phyloP scores from a whole-genome alignment of 1,140 invertebrate species.

The Drosophila hydei region DNA sequence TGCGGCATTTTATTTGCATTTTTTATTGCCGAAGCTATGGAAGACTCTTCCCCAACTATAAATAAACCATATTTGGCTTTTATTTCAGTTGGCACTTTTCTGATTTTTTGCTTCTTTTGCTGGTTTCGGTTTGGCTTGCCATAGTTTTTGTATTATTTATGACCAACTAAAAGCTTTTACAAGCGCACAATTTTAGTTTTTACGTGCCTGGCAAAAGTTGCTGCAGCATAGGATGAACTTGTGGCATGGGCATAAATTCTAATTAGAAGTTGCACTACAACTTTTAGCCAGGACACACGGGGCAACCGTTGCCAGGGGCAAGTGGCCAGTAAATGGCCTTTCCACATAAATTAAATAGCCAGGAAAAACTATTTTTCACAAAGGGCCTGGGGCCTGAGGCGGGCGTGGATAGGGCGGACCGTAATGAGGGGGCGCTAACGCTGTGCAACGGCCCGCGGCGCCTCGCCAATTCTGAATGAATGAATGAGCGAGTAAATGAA shows the following conservation, averaged over 20 bases:
- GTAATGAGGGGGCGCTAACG: constrained; percentile 30
- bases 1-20: constrained; percentile 76
- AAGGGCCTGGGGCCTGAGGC: background rate
- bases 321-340: constrained; percentile 48
- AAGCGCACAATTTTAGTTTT: constrained; percentile 72
- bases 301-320: constrained; percentile 15
- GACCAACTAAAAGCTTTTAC: constrained; percentile 77
- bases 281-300: constrained; percentile 32
- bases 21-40: constrained; percentile 51
- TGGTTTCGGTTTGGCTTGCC: constrained; percentile 18
- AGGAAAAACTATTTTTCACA: constrained; percentile 50
- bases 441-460: constrained; percentile 54
- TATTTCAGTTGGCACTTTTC: constrained; percentile 45
- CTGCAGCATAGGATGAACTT: constrained; percentile 10
- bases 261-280: constrained; percentile 58
- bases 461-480: constrained; percentile 63
- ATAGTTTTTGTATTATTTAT: constrained; percentile 79
- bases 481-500: constrained; percentile 65
- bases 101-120: constrained; percentile 14
- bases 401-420: constrained; percentile 13
- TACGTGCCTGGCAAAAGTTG: constrained; percentile 69
- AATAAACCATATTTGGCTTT: constrained; percentile 71
- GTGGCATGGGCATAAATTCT: constrained; percentile 69
- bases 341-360: constrained; percentile 60
- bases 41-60: constrained; percentile 49